Percentiles rank a stretch among this genome's conserved stretches.
These are phyloP conservation scores for Siphamia tubifer DNA, from an alignment of 2,113 vertebrate species.

Conservation along the genomic window DNA sequence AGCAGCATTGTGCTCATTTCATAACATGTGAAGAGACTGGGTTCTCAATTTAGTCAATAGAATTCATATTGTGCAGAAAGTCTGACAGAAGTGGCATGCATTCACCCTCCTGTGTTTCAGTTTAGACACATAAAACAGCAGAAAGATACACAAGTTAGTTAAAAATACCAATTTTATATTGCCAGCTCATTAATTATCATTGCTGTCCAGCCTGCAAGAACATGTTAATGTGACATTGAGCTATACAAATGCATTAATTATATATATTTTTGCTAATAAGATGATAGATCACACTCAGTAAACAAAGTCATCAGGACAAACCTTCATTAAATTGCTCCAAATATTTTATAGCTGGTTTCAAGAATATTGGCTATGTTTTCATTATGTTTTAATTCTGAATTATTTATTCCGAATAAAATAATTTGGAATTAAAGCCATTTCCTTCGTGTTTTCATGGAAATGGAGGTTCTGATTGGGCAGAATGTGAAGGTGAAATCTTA, in stretches of 20 bases:
- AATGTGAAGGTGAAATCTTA: too few species aligned
- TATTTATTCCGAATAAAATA: too few species aligned
- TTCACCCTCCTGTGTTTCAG: background rate
- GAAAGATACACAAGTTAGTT: background rate
- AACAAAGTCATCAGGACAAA: constrained; percentile 9
- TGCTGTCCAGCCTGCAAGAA: background rate
- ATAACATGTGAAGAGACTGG: constrained; percentile 7
- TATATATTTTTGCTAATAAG: background rate
- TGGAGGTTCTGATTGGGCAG: too few species aligned
- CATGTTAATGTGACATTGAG: constrained; percentile 7
- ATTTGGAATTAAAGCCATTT: too few species aligned
- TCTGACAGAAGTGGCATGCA: background rate
- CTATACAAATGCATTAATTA: background rate
- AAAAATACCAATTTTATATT: background rate
- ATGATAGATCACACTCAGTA: constrained; percentile 16
- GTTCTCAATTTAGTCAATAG: constrained; percentile 11
- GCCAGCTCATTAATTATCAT: background rate
- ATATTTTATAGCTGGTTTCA: too few species aligned
- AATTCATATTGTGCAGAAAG: constrained; percentile 1
- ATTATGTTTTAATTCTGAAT: too few species aligned
- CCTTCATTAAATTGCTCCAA: constrained; percentile 17
- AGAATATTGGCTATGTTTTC: too few species aligned
- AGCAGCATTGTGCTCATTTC: constrained; percentile 1
- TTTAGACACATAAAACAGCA: background rate
- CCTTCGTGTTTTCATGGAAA: too few species aligned